Conservation (phyloP, 2,113 vertebrate genomes). For the Paradoxurus hermaphroditus region DNA sequence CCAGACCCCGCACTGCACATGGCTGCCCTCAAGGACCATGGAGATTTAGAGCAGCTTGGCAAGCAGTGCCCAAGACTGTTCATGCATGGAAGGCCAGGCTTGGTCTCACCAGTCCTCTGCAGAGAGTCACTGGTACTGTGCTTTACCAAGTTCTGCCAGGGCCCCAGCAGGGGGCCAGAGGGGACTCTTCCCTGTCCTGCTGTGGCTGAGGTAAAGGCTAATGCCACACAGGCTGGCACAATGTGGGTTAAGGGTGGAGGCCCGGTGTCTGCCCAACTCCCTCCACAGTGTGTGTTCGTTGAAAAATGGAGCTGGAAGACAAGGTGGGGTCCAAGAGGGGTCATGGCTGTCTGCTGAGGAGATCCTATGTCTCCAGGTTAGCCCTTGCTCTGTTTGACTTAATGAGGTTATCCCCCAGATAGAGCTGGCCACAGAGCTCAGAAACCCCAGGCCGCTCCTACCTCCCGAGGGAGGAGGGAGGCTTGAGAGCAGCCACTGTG, state of each 20-base stretch:
- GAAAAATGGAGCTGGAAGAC: neutral
- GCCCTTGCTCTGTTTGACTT: neutral
- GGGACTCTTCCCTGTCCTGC: neutral
- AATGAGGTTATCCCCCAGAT: neutral
- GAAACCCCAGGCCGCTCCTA: neutral
- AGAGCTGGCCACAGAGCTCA: neutral
- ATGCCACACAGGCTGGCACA: neutral
- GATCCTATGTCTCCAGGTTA: neutral
- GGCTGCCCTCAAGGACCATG: neutral
- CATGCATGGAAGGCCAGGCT: neutral
- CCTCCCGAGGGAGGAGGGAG: neutral
- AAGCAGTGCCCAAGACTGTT: neutral
- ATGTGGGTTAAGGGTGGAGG: rapidly evolving
- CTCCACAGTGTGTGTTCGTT: neutral
- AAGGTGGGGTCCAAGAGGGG: neutral
- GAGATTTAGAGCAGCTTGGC: neutral
- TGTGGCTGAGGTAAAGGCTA: neutral
- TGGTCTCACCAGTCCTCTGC: neutral
- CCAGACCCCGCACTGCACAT: neutral
- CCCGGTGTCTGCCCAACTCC: neutral
- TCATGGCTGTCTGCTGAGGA: neutral
- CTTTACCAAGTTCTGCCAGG: neutral
- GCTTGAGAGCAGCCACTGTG: neutral
- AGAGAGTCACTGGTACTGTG: neutral
- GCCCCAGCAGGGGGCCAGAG: neutral